Conservation (phyloP, 2,888 invertebrate genomes). For the Agonum fuliginosum region DNA sequence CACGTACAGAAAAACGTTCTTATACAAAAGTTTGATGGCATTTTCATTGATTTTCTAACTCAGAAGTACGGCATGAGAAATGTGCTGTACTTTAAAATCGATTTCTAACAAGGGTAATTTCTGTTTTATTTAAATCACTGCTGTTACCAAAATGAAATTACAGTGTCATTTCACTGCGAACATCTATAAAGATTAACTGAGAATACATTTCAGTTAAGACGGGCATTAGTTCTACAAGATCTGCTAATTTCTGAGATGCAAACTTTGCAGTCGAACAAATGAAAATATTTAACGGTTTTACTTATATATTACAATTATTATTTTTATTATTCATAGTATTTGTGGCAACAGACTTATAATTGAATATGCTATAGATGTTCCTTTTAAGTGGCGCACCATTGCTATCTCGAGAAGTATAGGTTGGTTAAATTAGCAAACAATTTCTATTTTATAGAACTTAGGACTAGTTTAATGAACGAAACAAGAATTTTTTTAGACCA, state of each 20-base stretch:
- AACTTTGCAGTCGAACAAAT: neutral
- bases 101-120: constrained; percentile 34
- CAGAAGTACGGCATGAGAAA: neutral
- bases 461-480: no score
- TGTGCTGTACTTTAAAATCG: constrained; percentile 14
- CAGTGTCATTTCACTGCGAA: constrained; percentile 9
- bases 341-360: no score
- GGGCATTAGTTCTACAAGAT: constrained; percentile 8
- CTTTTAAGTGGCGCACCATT: no score
- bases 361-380: no score
- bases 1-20: neutral
- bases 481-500: no score
- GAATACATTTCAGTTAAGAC: constrained; percentile 17
- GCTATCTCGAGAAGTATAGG: no score
- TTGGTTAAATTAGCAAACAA: no score
- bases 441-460: no score
- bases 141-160: constrained; percentile 9
- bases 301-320: no score
- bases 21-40: neutral
- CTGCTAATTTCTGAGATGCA: constrained; percentile 2
- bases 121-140: constrained; percentile 33
- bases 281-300: no score
- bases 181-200: constrained; percentile 36
- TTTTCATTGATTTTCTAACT: constrained; percentile 25
- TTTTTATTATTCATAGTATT: no score